Evolutionary conservation across 2,797 vertebrate species (phyloP), one percentile per base, ranked within the genome.

Genomic region (Pipistrellus pipistrellus): DNA sequence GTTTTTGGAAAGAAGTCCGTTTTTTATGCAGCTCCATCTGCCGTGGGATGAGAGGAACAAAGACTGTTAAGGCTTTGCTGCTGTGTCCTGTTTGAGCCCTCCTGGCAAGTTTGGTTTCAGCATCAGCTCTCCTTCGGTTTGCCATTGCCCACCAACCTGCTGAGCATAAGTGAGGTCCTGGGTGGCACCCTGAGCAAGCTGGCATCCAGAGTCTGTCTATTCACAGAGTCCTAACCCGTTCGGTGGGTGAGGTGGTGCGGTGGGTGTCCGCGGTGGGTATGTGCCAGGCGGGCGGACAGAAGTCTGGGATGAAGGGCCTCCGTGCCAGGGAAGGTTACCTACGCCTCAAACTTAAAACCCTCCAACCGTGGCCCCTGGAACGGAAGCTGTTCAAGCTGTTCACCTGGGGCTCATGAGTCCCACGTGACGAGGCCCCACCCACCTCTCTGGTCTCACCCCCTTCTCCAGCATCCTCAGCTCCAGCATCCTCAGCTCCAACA

Each of bases 141-240:
- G 68, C 46, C 62, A 3, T n/a, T 53, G 9, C 1, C n/a, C 35
- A 12, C 69, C 48, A 46, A 23, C 7, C n/a, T 0, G 0, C 13
- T 21, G 30, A 55, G 83, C 13, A 0, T 51, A 27, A 30, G 72
- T 3, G 41, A 64, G 51, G 57, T 21, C 68, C 10, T 4, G 4
- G 55, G 53, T 13, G 17, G 51, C 12, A 25, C 81, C 4, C 35
- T 13, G 32, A 55, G 57, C 5, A 7, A 69, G 64, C 0, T n/a
- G 73, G 57, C 8, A 0, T 12, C 59, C 5, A 2, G 27, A 6
- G 20, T 18, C 66, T 57, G 1, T 3, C 3, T 12, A 8, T 4
- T 46, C 27, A 7, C 2, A 0, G n/a, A 38, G 2, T 11, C 46
- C 23, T 11, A 20, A 44, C 23, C 51, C 27, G 4, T 32, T 59